Evolutionary conservation across 2,888 invertebrate species (phyloP).

Genomic region (Amiota communis): DNA sequence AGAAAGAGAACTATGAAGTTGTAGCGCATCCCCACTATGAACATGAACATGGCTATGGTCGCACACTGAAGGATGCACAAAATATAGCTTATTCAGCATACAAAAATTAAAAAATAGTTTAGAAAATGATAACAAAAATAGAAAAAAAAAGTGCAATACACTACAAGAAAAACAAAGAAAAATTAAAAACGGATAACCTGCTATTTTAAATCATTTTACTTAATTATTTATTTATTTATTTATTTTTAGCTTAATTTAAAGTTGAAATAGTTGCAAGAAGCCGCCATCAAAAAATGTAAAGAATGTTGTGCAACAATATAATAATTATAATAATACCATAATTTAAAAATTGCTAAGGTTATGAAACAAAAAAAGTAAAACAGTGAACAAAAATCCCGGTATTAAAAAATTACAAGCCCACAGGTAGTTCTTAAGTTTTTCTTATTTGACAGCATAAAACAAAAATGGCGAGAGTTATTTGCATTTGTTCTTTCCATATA

Average conservation of each 20-base stretch:
- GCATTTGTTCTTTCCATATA: background rate
- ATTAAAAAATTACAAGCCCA: background rate
- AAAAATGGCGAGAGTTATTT: background rate
- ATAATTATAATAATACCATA: conserved; percentile 9
- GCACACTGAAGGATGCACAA: conserved; percentile 80
- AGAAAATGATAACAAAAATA: conserved; percentile 29
- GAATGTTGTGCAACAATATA: background rate
- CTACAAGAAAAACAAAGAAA: conserved; percentile 27
- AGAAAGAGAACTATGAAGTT: conserved; percentile 85
- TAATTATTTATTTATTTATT: conserved; percentile 60
- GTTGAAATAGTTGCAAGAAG: conserved; percentile 27
- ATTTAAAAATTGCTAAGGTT: conserved; percentile 22
- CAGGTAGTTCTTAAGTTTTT: too few relatives aligned
- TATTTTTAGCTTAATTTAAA: conserved; percentile 59
- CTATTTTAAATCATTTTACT: conserved; percentile 40
- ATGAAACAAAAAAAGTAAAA: conserved; percentile 22
- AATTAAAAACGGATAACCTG: conserved; percentile 36
- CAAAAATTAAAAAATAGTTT: conserved; percentile 57
- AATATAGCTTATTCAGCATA: conserved; percentile 82
- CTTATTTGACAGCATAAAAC: background rate
- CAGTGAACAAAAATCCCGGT: background rate
- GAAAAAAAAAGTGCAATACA: conserved; percentile 59
- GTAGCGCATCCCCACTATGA: conserved; percentile 81
- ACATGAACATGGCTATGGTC: conserved; percentile 78
- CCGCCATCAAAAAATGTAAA: conserved; percentile 37